phyloP scores from a whole-genome alignment of 2,797 vertebrate genomes.

The Sardinella longiceps region DNA sequence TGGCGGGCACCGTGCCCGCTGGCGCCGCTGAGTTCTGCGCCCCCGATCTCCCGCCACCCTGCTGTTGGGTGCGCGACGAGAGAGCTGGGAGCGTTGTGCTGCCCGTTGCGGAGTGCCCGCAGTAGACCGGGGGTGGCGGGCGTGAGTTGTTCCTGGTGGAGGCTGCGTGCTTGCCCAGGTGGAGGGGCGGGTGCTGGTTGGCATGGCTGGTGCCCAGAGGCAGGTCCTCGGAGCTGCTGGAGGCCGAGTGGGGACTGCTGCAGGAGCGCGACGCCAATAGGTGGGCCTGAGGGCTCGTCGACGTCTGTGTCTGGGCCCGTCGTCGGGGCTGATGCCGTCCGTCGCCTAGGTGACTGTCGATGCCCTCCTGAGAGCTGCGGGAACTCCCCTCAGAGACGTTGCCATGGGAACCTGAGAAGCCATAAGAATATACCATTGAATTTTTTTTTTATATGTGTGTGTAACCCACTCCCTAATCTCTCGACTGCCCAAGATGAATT shows the following conservation, averaged over 20 bases:
- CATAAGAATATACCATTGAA: no score
- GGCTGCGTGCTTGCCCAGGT: constrained; percentile 51
- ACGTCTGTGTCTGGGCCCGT: constrained; percentile 72
- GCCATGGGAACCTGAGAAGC: constrained; percentile 83
- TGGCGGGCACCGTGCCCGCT: constrained; percentile 51
- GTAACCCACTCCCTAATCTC: no score
- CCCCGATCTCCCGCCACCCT: constrained; percentile 33
- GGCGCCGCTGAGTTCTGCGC: constrained; percentile 52
- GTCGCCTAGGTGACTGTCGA: constrained; percentile 74
- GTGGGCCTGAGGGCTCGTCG: constrained; percentile 51
- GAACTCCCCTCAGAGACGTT: constrained; percentile 90
- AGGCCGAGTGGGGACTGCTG: constrained; percentile 69
- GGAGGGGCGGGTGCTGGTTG: constrained; percentile 53
- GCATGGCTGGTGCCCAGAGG: constrained; percentile 34
- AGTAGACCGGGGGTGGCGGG: constrained; percentile 80
- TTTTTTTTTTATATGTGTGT: no score
- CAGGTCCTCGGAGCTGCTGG: constrained; percentile 69
- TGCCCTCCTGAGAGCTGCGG: constrained; percentile 77
- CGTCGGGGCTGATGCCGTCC: constrained; percentile 62
- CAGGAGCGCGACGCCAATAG: constrained; percentile 64
- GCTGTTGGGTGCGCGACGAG: constrained; percentile 65
- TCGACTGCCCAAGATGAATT: no score
- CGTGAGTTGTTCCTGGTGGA: constrained; percentile 64
- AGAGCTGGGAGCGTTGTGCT: constrained; percentile 57
- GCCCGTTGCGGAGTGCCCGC: constrained; percentile 61